phyloP scores from a whole-genome alignment of 2,797 vertebrate genomes.

The Paguma larvata region DNA sequence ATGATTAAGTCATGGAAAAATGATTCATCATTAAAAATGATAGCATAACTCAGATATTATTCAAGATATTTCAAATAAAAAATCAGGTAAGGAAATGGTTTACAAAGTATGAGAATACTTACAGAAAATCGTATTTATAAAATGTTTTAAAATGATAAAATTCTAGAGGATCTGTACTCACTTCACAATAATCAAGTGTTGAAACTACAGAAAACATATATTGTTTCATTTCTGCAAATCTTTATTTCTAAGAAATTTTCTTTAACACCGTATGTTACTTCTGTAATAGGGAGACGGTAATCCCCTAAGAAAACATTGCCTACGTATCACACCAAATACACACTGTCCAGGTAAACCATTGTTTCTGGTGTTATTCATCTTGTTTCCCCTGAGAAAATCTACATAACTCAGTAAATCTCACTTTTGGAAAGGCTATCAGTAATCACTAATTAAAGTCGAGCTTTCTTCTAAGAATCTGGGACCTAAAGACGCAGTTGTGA shows the following conservation, averaged over 20 bases:
- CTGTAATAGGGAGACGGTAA: background rate
- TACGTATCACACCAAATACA: background rate
- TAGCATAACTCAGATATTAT: background rate
- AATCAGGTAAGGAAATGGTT: background rate
- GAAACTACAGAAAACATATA: background rate
- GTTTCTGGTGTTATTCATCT: background rate
- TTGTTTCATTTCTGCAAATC: slow-evolving; percentile 13
- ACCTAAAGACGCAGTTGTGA: background rate
- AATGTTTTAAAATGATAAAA: slow-evolving; percentile 50
- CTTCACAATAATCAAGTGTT: background rate
- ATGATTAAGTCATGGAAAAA: background rate
- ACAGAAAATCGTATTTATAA: slow-evolving; percentile 39
- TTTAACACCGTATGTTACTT: background rate
- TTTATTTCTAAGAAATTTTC: slow-evolving; percentile 5
- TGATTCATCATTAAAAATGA: slow-evolving; percentile 4
- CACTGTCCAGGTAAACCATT: background rate
- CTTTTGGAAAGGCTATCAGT: background rate
- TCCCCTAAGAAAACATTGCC: background rate
- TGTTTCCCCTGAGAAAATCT: background rate
- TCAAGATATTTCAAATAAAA: slow-evolving; percentile 55
- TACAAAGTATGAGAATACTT: background rate
- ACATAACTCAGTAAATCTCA: background rate
- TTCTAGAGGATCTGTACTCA: background rate
- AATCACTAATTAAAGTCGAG: background rate
- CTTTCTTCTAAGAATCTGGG: background rate